Conservation (phyloP, 1,140 invertebrate genomes). For the Drosophila pallidifrons region DNA sequence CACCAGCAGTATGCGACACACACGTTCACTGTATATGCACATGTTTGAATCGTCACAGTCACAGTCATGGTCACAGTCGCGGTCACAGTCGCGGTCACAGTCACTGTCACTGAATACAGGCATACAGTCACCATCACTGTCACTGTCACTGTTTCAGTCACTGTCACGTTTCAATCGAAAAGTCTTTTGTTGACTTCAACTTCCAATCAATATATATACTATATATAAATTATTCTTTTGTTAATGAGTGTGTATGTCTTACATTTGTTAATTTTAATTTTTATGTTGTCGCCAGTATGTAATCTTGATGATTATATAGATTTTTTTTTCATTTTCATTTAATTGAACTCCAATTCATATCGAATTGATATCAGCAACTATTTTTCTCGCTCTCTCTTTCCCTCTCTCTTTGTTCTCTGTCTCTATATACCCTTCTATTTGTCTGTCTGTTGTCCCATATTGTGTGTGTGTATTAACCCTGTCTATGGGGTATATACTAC, state of each 20-base stretch:
- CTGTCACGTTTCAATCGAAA: slow-evolving; percentile 17
- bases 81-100: slow-evolving; percentile 13
- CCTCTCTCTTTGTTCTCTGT: slow-evolving; percentile 2
- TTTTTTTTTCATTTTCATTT: background rate
- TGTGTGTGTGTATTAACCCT: background rate
- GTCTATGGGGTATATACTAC: background rate
- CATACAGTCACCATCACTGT: slow-evolving; percentile 15
- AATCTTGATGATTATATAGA: slow-evolving; percentile 29
- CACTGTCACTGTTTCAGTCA: slow-evolving; percentile 8
- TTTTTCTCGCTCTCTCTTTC: slow-evolving; percentile 5
- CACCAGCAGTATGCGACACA: slow-evolving; percentile 18
- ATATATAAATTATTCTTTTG: background rate
- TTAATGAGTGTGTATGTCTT: slow-evolving; percentile 3
- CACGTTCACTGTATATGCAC: slow-evolving; percentile 16
- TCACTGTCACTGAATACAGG: slow-evolving; percentile 1
- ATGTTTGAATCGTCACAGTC: slow-evolving; percentile 30
- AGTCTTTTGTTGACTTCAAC: slow-evolving; percentile 1
- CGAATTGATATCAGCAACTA: slow-evolving; percentile 12
- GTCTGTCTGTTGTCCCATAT: slow-evolving; percentile 32
- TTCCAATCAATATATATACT: background rate
- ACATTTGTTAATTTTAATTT: slow-evolving; percentile 14
- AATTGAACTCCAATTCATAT: slow-evolving; percentile 17
- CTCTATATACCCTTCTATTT: background rate
- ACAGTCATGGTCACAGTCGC: slow-evolving; percentile 5
- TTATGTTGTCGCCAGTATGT: slow-evolving; percentile 19